These are phyloP conservation scores for Montipora foliosa DNA, from an alignment of 64 coral and sea anemone genomes.

Conservation along the genomic window DNA sequence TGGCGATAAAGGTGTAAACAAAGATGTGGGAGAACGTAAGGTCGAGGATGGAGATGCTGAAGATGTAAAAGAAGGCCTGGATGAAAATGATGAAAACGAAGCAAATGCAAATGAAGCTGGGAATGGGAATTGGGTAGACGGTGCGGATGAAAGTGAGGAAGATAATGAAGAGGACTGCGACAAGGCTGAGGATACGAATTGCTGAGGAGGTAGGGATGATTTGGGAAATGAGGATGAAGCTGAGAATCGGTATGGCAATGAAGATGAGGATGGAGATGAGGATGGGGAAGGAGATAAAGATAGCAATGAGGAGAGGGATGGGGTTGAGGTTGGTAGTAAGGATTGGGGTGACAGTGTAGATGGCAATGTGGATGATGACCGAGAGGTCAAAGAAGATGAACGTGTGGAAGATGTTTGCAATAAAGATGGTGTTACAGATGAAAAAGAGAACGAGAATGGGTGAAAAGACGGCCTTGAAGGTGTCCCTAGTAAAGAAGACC, in stretches of 20 bases:
- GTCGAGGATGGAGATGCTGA: no score
- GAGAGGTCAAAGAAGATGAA: neutral
- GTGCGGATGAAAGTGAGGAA: neutral
- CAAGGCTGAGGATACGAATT: neutral
- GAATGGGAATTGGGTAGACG: no score
- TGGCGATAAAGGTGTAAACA: no score
- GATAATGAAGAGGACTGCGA: neutral
- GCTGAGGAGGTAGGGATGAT: no score
- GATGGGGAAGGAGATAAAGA: neutral
- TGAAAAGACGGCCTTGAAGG: neutral
- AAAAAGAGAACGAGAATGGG: neutral
- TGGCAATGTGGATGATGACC: neutral
- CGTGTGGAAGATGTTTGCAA: neutral
- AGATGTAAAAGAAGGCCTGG: no score
- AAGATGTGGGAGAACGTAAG: no score
- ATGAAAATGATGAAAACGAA: no score
- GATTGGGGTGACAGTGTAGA: neutral
- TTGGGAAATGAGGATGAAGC: neutral
- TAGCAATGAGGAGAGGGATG: neutral
- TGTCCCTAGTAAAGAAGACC: no score
- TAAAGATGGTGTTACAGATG: neutral
- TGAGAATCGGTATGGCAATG: neutral
- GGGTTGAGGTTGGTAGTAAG: neutral
- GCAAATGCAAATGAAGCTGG: no score
- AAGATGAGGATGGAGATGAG: neutral